Conservation (phyloP, 2,797 vertebrate genomes). For the Apogon hyalosoma region DNA sequence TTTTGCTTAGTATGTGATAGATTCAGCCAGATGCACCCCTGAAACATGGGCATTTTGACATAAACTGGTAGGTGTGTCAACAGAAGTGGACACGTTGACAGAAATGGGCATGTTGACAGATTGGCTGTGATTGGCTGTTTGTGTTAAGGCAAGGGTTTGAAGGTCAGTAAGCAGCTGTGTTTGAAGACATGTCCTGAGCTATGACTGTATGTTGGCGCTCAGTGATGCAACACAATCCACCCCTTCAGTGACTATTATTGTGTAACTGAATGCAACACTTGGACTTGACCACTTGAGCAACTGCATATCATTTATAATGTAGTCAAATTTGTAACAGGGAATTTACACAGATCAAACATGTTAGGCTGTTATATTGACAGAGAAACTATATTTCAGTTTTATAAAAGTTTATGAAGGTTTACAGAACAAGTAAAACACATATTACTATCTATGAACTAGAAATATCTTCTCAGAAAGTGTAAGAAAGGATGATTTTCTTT, state of each 20-base stretch:
- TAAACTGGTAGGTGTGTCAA: slow-evolving; percentile 39
- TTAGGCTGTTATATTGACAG: too few species aligned
- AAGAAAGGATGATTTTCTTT: too few species aligned
- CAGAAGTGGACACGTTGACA: slow-evolving; percentile 42
- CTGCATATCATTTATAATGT: too few species aligned
- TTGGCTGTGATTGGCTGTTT: slow-evolving; percentile 43
- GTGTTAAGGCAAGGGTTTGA: slow-evolving; percentile 37
- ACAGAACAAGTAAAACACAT: too few species aligned
- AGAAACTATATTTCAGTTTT: too few species aligned
- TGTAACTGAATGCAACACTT: not conserved
- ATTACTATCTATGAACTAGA: too few species aligned
- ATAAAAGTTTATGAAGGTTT: too few species aligned
- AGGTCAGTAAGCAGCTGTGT: slow-evolving; percentile 47
- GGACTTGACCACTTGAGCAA: too few species aligned
- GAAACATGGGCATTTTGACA: slow-evolving; percentile 35
- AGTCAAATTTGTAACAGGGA: too few species aligned
- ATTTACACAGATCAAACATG: too few species aligned
- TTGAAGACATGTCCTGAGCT: slow-evolving; percentile 29
- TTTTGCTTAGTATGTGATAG: not conserved
- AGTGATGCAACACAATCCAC: not conserved
- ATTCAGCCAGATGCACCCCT: slow-evolving; percentile 7
- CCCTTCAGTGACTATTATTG: not conserved
- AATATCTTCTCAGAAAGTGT: too few species aligned
- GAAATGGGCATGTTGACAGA: slow-evolving; percentile 38
- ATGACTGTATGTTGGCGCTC: slow-evolving; percentile 3